Conservation (phyloP, 2,113 vertebrate species). For the Poicephalus gulielmi region DNA sequence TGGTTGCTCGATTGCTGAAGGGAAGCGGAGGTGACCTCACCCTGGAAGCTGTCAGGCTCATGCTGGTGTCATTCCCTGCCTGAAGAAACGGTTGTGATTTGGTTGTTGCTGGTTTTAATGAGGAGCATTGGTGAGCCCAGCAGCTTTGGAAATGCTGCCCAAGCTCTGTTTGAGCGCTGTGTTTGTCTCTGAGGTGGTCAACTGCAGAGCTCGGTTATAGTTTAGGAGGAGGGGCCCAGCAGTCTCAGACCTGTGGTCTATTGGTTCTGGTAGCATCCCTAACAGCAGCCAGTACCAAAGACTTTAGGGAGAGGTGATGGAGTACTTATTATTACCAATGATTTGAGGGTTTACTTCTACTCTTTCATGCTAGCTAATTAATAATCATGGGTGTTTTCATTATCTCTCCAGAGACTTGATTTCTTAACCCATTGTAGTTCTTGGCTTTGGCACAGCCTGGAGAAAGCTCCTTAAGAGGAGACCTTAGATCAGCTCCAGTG, state of each 20-base stretch:
- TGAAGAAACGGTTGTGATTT: background rate
- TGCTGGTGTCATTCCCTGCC: background rate
- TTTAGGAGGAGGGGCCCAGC: background rate
- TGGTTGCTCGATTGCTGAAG: slow-evolving; percentile 5
- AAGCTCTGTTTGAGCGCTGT: background rate
- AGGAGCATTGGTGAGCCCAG: background rate
- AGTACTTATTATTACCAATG: background rate
- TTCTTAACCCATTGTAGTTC: background rate
- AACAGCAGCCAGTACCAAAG: background rate
- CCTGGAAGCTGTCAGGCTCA: slow-evolving; percentile 24
- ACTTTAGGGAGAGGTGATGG: background rate
- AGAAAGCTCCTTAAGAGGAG: background rate
- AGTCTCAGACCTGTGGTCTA: background rate
- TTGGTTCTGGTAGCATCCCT: background rate
- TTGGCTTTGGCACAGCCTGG: background rate
- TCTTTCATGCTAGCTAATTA: background rate
- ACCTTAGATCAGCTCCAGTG: background rate
- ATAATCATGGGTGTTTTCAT: background rate
- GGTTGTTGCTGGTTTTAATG: slow-evolving; percentile 4
- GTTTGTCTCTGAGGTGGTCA: background rate
- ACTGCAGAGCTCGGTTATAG: background rate
- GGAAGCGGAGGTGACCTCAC: slow-evolving; percentile 51
- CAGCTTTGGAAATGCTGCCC: background rate
- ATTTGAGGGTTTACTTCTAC: background rate
- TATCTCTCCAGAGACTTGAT: background rate